A percentile compares a stretch with the other conserved stretches of the same genome.
These are phyloP conservation scores for Anticlea derivata DNA, from an alignment of 2,888 invertebrate genomes.

Conservation along the genomic window DNA sequence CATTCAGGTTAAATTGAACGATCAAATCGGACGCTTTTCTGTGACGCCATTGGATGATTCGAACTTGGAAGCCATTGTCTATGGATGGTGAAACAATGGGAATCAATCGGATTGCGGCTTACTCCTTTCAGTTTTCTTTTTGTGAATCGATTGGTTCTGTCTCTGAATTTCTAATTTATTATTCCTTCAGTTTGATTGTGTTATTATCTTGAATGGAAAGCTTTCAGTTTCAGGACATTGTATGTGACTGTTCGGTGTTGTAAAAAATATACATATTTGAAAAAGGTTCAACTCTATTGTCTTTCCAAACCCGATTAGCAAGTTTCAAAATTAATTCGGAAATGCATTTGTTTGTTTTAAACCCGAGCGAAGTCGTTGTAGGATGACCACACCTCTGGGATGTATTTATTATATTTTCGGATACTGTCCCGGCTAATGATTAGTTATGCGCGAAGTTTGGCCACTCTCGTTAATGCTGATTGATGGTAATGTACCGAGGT, in stretches of 20 bases:
- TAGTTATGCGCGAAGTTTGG: slow-evolving; percentile 50
- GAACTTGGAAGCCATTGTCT: slow-evolving; percentile 31
- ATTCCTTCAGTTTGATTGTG: neutral
- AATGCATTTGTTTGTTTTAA: slow-evolving; percentile 16
- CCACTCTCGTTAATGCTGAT: slow-evolving; percentile 46
- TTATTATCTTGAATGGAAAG: neutral
- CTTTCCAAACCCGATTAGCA: neutral
- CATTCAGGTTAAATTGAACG: slow-evolving; percentile 76
- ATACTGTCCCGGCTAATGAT: slow-evolving; percentile 45
- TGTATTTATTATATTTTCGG: slow-evolving; percentile 45
- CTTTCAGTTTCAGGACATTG: too few species aligned
- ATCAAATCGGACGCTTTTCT: slow-evolving; percentile 57
- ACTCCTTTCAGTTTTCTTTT: slow-evolving; percentile 44
- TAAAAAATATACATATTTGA: too few species aligned
- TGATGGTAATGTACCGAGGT: slow-evolving; percentile 40
- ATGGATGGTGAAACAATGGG: slow-evolving; percentile 59
- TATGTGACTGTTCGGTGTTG: too few species aligned
- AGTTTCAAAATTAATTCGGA: slow-evolving; percentile 11
- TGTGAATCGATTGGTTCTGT: slow-evolving; percentile 23
- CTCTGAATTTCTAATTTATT: slow-evolving; percentile 3
- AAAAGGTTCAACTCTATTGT: neutral
- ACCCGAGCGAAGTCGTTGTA: slow-evolving; percentile 6
- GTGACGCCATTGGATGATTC: slow-evolving; percentile 22
- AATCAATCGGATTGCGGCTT: slow-evolving; percentile 54
- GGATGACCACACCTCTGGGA: slow-evolving; percentile 38